Percentiles rank a stretch among this genome's conserved stretches.
phyloP scores from a whole-genome alignment of 2,797 vertebrate species.

The Rhabdophis nuchalis region DNA sequence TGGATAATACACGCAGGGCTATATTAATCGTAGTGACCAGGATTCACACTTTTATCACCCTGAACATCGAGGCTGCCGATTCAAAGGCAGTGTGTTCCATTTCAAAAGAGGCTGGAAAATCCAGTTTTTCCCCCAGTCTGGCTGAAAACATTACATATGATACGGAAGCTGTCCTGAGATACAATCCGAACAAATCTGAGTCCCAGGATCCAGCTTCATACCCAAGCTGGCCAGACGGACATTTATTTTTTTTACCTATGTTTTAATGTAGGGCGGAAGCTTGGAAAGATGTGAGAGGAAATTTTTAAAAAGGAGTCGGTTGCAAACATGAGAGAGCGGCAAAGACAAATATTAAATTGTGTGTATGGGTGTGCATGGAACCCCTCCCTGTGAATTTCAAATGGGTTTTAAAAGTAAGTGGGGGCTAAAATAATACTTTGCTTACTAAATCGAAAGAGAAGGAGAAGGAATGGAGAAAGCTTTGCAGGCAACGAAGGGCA shows the following conservation, averaged over 20 bases:
- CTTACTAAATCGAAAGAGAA: slow-evolving; percentile 30
- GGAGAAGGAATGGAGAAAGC: not conserved
- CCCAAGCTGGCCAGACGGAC: slow-evolving; percentile 82
- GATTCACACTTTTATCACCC: slow-evolving; percentile 69
- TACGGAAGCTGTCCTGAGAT: slow-evolving; percentile 70
- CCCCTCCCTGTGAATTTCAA: not conserved
- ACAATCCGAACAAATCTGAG: slow-evolving; percentile 73
- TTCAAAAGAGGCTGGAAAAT: slow-evolving; percentile 73
- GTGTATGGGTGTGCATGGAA: not conserved
- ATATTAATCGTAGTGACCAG: slow-evolving; percentile 63
- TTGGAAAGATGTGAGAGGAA: slow-evolving; percentile 26
- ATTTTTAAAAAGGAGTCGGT: not conserved
- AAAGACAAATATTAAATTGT: not conserved
- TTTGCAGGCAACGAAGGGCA: not conserved
- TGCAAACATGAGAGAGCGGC: not conserved
- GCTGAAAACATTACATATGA: slow-evolving; percentile 78
- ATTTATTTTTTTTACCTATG: slow-evolving; percentile 86
- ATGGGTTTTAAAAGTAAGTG: slow-evolving; percentile 25
- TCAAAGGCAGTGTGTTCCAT: slow-evolving; percentile 76
- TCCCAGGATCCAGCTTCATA: slow-evolving; percentile 81
- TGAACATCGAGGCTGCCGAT: slow-evolving; percentile 71
- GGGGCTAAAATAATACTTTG: not conserved
- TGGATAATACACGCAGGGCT: slow-evolving; percentile 61
- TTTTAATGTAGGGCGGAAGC: slow-evolving; percentile 27
- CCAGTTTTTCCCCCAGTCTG: slow-evolving; percentile 58